Conservation (phyloP, 1,140 invertebrate species). For the Kradibia gibbosae region DNA sequence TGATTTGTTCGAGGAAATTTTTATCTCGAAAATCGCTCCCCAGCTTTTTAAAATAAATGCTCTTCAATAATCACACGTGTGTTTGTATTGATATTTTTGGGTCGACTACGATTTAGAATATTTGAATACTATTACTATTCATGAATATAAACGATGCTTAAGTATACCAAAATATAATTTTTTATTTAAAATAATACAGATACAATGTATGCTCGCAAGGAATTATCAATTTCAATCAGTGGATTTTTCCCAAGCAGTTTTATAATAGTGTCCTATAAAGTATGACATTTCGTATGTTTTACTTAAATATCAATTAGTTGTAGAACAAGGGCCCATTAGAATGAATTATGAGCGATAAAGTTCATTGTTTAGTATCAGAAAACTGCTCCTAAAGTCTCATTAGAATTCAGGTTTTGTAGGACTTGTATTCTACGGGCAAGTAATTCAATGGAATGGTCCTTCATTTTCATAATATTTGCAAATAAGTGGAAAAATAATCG, state of each 20-base stretch:
- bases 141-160: background rate
- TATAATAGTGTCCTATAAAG: background rate
- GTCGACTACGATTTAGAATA: background rate
- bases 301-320: conserved; percentile 26
- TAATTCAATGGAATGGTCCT: background rate
- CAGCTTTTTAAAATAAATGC: too few relatives aligned
- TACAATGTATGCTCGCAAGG: background rate
- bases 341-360: conserved; percentile 13
- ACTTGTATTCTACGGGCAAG: background rate
- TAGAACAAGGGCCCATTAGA: conserved; percentile 13
- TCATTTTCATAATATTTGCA: background rate
- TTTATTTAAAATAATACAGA: background rate
- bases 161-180: background rate
- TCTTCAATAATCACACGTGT: background rate
- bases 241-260: background rate
- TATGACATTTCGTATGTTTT: conserved; percentile 14
- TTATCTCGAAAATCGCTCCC: background rate
- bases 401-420: background rate
- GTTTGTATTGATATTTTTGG: background rate
- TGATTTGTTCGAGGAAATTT: conserved; percentile 6
- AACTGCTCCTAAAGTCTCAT: conserved; percentile 22
- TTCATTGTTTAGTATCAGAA: conserved; percentile 20
- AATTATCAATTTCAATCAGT: background rate
- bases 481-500: background rate
- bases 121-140: background rate